Conservation (phyloP, 2,888 invertebrate species). For the Dynastes hyllus region DNA sequence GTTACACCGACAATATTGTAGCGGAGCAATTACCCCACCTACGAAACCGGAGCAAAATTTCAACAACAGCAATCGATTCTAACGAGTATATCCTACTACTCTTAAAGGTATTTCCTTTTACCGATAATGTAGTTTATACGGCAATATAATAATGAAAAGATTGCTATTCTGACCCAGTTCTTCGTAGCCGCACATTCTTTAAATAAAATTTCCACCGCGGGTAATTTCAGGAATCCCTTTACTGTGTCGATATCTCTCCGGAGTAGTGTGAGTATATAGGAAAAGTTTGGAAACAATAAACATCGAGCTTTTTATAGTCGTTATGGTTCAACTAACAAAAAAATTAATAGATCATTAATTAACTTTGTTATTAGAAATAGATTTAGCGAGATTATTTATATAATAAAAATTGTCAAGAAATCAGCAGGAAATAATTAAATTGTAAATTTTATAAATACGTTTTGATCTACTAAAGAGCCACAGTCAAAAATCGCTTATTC, state of each 20-base stretch:
- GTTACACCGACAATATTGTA: neutral
- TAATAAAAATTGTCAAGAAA: no score
- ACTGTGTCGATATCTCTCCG: neutral
- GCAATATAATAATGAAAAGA: constrained; percentile 25
- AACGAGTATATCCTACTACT: constrained; percentile 26
- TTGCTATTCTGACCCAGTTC: constrained; percentile 5
- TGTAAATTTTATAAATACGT: no score
- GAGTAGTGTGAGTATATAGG: no score
- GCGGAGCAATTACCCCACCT: constrained; percentile 16
- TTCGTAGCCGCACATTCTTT: constrained; percentile 8
- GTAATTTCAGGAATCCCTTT: constrained; percentile 16
- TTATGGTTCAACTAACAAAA: no score
- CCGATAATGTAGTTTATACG: constrained; percentile 24
- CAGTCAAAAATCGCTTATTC: no score
- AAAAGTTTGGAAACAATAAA: no score
- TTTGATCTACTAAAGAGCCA: no score
- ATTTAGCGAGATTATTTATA: no score
- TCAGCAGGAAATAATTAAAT: no score
- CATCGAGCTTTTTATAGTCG: no score
- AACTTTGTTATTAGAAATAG: no score
- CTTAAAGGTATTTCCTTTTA: constrained; percentile 25
- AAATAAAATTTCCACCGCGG: constrained; percentile 14
- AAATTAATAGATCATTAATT: no score
- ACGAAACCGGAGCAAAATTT: constrained; percentile 4
- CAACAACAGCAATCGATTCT: constrained; percentile 19